Percentiles rank a stretch among this genome's conserved stretches.
These are phyloP conservation scores for Neolamprologus fasciatus DNA, from an alignment of 2,113 vertebrate species.

Conservation along the genomic window DNA sequence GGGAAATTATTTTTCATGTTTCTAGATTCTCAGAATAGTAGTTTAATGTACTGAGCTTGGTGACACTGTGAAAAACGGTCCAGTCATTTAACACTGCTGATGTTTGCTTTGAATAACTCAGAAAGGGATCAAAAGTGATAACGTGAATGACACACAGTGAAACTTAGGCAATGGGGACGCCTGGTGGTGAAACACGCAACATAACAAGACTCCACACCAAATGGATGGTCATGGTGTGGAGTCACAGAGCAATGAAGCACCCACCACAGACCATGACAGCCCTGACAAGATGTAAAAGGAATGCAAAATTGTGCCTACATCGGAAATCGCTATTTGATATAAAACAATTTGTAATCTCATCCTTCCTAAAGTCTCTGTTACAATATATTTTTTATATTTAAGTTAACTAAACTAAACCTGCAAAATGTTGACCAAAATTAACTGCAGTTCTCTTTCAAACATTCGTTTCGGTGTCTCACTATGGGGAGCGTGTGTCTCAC, in stretches of 20 bases:
- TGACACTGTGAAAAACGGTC: neutral
- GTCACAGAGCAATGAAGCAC: neutral
- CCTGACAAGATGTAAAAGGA: neutral
- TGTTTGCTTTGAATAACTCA: neutral
- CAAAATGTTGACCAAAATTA: neutral
- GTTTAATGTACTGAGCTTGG: neutral
- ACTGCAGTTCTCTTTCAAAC: neutral
- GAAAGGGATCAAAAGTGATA: neutral
- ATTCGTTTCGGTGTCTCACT: no score
- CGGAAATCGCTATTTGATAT: neutral
- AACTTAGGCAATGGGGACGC: neutral
- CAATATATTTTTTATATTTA: neutral
- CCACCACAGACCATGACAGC: neutral
- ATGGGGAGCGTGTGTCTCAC: no score
- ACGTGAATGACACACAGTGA: neutral
- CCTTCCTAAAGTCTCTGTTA: neutral
- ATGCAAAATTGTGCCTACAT: neutral
- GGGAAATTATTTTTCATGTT: neutral
- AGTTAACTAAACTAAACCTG: neutral
- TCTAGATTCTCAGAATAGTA: neutral
- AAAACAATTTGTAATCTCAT: neutral
- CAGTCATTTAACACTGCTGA: neutral
- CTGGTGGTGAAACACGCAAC: neutral
- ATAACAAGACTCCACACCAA: neutral
- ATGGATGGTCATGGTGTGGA: neutral